Evolutionary conservation across 2,113 vertebrate species (phyloP).

Genomic region (Gymnobelideus leadbeateri): DNA sequence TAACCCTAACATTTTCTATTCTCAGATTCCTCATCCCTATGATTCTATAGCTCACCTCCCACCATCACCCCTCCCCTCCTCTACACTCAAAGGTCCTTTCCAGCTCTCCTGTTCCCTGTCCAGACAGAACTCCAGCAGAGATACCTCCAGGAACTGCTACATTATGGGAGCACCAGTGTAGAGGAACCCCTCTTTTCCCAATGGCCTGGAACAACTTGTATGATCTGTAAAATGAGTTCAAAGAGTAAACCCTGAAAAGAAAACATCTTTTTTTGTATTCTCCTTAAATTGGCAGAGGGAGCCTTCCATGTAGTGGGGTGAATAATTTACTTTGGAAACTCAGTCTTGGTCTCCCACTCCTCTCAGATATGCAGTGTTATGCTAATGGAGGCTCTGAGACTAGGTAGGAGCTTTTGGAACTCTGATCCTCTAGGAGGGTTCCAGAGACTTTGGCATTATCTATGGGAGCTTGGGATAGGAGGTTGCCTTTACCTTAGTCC

Average conservation of each 20-base stretch:
- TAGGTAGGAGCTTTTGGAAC: background rate
- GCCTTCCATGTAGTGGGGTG: background rate
- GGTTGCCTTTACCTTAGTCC: background rate
- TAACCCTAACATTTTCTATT: background rate
- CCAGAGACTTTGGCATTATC: background rate
- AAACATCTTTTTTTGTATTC: background rate
- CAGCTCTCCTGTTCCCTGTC: background rate
- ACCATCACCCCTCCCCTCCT: background rate
- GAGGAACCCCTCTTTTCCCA: no score
- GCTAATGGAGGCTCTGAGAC: background rate
- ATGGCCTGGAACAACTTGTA: background rate
- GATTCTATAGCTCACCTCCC: background rate
- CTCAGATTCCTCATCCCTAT: background rate
- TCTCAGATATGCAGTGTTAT: slow-evolving; percentile 6
- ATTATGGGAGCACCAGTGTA: background rate
- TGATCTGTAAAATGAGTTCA: background rate
- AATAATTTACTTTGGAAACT: slow-evolving; percentile 54
- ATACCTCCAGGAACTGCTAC: fast-evolving
- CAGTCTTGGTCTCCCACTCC: background rate
- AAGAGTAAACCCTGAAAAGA: background rate
- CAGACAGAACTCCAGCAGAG: background rate
- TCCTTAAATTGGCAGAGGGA: background rate
- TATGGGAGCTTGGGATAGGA: no score
- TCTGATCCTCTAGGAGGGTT: background rate
- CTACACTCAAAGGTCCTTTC: background rate